These are phyloP conservation scores for Melanerpes formicivorus DNA, from an alignment of 2,113 vertebrate genomes.

Conservation along the genomic window DNA sequence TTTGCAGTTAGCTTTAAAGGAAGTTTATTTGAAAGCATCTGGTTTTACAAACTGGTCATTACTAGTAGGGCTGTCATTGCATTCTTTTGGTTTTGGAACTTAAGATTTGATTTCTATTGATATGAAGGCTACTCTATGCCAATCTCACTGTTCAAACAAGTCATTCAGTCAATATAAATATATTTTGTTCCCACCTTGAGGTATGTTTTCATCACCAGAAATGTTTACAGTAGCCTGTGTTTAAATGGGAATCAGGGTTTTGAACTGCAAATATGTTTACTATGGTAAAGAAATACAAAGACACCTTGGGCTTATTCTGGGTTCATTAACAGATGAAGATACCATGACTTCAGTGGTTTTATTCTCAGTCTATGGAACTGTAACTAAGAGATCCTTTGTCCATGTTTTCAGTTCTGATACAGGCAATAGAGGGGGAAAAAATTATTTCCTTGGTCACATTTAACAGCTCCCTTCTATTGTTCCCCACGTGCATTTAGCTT, in stretches of 20 bases:
- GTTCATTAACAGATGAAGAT: neutral
- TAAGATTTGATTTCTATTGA: neutral
- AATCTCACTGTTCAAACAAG: neutral
- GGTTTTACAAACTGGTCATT: neutral
- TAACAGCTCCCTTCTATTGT: conserved; percentile 2
- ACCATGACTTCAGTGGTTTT: neutral
- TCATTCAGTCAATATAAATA: neutral
- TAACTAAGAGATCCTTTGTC: neutral
- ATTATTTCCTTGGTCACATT: neutral
- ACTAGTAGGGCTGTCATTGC: neutral
- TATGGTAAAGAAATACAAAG: neutral
- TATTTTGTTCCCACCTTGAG: neutral
- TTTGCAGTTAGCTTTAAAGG: neutral
- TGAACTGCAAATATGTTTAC: neutral
- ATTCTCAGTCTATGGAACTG: neutral
- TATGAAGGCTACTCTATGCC: neutral
- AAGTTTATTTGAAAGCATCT: neutral
- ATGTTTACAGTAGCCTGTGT: neutral
- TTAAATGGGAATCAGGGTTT: neutral
- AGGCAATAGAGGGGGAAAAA: neutral
- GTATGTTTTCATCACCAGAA: neutral
- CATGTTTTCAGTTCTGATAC: neutral
- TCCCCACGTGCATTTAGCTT: neutral
- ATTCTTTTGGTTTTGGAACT: neutral
- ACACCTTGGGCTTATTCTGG: neutral